These are phyloP conservation scores for Notoglanidium macrostoma DNA, from an alignment of 2,797 vertebrate species.

Conservation along the genomic window DNA sequence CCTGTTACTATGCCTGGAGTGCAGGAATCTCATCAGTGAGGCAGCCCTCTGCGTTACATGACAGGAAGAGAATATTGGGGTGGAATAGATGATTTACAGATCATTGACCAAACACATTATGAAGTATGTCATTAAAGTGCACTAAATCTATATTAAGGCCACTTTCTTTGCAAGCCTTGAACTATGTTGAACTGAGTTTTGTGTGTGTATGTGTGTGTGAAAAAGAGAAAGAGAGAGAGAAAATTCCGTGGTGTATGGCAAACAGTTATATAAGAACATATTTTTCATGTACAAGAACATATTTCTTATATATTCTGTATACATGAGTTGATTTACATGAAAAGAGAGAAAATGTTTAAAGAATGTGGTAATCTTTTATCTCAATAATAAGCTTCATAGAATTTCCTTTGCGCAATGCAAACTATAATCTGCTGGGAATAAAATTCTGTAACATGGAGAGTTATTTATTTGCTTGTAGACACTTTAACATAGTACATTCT, in stretches of 20 bases:
- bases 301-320: too few relatives aligned
- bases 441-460: background rate
- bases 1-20: constrained; percentile 55
- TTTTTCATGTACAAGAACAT: background rate
- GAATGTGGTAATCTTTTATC: background rate
- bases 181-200: too few relatives aligned
- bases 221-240: background rate
- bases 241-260: background rate
- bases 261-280: constrained; percentile 5
- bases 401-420: background rate
- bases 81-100: constrained; percentile 53
- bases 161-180: background rate
- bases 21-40: constrained; percentile 61
- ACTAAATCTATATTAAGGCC: constrained; percentile 35
- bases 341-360: background rate
- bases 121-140: constrained; percentile 40
- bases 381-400: background rate
- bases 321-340: too few relatives aligned
- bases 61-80: constrained; percentile 40
- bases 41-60: constrained; percentile 55
- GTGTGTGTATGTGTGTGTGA: too few relatives aligned
- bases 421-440: background rate
- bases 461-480: too few relatives aligned
- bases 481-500: background rate
- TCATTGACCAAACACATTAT: constrained; percentile 51